Percentiles rank a stretch among this genome's conserved stretches.
Evolutionary conservation across 2,888 invertebrate species (phyloP).

Genomic region (Nymphalis polychloros): DNA sequence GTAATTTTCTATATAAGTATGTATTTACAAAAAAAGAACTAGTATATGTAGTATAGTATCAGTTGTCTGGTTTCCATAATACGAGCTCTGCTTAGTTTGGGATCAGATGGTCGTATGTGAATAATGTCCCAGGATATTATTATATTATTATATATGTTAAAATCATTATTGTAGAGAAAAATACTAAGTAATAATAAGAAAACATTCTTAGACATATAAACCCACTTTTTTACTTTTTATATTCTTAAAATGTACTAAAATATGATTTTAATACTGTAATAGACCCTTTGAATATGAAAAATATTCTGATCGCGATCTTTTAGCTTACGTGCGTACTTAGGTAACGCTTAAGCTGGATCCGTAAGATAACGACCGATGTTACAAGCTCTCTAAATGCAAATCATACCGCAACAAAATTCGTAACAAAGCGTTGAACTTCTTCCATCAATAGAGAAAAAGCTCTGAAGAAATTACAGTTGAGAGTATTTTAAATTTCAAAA

Average conservation of each 20-base stretch:
- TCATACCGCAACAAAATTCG: conserved; percentile 52
- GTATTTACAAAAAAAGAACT: too few relatives aligned
- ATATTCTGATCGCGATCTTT: conserved; percentile 14
- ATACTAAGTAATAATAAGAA: neutral
- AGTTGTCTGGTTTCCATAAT: too few relatives aligned
- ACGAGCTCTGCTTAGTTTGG: too few relatives aligned
- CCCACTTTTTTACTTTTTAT: neutral
- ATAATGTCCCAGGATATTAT: too few relatives aligned
- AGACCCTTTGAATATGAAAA: conserved; percentile 5
- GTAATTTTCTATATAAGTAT: too few relatives aligned
- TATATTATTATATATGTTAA: too few relatives aligned
- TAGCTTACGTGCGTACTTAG: neutral
- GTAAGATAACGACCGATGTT: conserved; percentile 55
- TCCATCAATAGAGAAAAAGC: conserved; percentile 11
- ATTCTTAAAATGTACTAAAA: neutral
- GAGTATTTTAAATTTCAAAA: conserved; percentile 13
- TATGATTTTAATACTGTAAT: neutral
- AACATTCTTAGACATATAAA: neutral
- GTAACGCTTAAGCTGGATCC: conserved; percentile 20
- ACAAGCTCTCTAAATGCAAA: conserved; percentile 61
- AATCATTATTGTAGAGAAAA: too few relatives aligned
- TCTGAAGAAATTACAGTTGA: conserved; percentile 13
- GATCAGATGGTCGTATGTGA: too few relatives aligned
- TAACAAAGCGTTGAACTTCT: conserved; percentile 13
- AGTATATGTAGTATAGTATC: too few relatives aligned